Evolutionary conservation across 2,888 invertebrate species (phyloP), one percentile per base, ranked within the genome.

Genomic region (Cynaeus angustus): DNA sequence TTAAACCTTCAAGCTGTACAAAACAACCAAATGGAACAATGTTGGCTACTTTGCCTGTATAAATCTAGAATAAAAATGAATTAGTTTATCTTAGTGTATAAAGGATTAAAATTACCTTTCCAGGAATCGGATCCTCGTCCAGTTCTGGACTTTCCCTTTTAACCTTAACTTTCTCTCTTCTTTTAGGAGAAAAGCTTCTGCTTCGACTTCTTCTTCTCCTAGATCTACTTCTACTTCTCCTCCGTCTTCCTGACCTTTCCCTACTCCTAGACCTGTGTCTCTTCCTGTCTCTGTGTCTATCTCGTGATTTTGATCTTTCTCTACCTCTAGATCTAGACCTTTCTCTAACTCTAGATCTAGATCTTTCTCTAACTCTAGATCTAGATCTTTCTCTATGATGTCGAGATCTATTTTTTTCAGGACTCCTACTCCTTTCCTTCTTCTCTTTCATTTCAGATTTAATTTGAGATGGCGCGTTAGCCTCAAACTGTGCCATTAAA

Each of bases 11-110:
- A 14, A 99, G 87, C 85, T 98, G 97, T 0, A 98, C 96, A 84
- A 99, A 99, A 83, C 98, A 98, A 0, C 99, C 99, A 86, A 99
- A 99, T n/a, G 95, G 93, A 59, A 98, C 97, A 74, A 98, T 94
- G 79, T 96, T 98, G 0, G 96, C 95, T 0, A 99, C 96, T 85
- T 95, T 94, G 0, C 98, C 99, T 72, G 90, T 90, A 83, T 98
- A 99, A 75, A 99, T 96, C 89, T 92, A 84, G 64, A 86, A 85
- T 28, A 64, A 53, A 59, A n/a, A 30, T 13, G n/a, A 1, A n/a
- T 55, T 30, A 55, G 21, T 21, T 21, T 21, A 21, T n/a, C n/a
- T 7, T 26, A 38, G 14, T 12, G 0, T n/a, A 26, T 3, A 7
- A 28, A 41, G 56, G 45, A 10, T 55, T 12, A 21, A 14, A 21